phyloP scores from a whole-genome alignment of 2,888 invertebrate species.

The Zhuqinia jingwanae region DNA sequence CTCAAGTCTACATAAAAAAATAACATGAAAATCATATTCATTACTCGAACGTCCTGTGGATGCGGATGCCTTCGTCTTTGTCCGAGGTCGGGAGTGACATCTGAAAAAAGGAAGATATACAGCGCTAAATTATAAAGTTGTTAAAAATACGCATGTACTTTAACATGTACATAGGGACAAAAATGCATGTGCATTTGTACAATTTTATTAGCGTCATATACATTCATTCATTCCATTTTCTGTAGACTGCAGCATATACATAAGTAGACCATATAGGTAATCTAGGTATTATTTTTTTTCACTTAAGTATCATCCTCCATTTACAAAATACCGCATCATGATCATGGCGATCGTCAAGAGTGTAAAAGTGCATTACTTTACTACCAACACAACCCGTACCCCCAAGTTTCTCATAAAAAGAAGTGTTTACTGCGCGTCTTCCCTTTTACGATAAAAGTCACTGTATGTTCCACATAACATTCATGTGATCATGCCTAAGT shows the following conservation, averaged over 20 bases:
- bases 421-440: background rate
- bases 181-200: slow-evolving; percentile 7
- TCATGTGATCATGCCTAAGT: background rate
- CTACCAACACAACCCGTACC: background rate
- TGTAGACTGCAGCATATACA: too few relatives aligned
- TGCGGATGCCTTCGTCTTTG: slow-evolving; percentile 76
- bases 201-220: slow-evolving; percentile 1
- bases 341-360: too few relatives aligned
- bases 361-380: background rate
- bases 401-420: slow-evolving; percentile 5
- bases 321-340: background rate
- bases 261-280: too few relatives aligned
- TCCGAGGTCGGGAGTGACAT: slow-evolving; percentile 78
- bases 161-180: slow-evolving; percentile 21
- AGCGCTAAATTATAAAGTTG: slow-evolving; percentile 1
- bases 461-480: background rate
- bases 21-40: slow-evolving; percentile 15
- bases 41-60: slow-evolving; percentile 72
- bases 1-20: background rate
- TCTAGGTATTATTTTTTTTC: too few relatives aligned
- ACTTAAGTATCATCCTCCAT: too few relatives aligned
- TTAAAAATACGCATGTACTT: slow-evolving; percentile 21
- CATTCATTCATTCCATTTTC: slow-evolving; percentile 20
- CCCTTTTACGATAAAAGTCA: background rate
- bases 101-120: slow-evolving; percentile 40